phyloP scores from a whole-genome alignment of 2,797 vertebrate genomes.

The Vespertilio murinus region DNA sequence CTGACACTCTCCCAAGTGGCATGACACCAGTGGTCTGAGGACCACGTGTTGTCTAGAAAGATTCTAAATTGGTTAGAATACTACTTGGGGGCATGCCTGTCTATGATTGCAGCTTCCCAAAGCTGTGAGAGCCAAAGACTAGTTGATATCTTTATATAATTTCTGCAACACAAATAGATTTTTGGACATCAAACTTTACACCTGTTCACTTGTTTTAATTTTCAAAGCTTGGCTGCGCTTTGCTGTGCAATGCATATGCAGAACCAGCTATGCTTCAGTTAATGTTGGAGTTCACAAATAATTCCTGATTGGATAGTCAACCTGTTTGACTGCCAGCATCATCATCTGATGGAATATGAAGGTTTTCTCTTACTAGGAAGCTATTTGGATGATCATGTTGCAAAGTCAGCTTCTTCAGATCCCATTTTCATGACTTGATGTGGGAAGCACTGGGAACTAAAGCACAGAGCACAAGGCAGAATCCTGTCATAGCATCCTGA shows the following conservation, averaged over 20 bases:
- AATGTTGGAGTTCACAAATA: constrained; percentile 34
- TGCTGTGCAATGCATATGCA: not conserved
- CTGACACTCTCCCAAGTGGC: not conserved
- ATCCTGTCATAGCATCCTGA: not conserved
- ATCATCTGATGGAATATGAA: not conserved
- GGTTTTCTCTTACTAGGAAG: not conserved
- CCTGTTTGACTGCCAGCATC: not conserved
- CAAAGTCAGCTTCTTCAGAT: not conserved
- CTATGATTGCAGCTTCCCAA: not conserved
- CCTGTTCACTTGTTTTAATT: not conserved
- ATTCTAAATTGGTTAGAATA: not conserved
- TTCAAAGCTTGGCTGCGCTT: not conserved
- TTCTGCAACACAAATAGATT: not conserved
- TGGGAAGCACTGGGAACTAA: not conserved
- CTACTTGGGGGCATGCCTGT: not conserved
- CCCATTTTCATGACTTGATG: not conserved
- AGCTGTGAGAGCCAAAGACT: not conserved
- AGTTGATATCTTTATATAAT: not conserved
- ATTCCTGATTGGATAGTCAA: not conserved
- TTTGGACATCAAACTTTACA: not conserved
- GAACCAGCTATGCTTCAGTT: not conserved
- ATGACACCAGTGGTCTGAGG: not conserved
- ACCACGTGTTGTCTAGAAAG: not conserved
- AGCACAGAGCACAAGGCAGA: not conserved
- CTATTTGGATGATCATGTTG: not conserved